Evolutionary conservation across 2,113 vertebrate genomes (phyloP), one percentile per base, ranked within the genome.

Genomic region (Diphyllodes magnificus): DNA sequence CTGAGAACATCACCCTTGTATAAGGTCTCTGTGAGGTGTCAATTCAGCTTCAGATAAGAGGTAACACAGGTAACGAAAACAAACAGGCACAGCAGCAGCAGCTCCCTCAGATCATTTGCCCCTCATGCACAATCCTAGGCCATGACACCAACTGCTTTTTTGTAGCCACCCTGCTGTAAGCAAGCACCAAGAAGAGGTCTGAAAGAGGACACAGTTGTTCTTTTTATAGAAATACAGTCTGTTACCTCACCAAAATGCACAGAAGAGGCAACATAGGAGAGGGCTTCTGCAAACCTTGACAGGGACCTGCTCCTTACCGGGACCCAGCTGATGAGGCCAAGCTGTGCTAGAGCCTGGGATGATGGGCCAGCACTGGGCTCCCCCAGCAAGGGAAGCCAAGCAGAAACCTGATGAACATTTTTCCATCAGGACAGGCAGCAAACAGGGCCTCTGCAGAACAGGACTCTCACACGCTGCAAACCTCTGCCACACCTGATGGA

Each of bases 121-220:
- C 31, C 44, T 3, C 10, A 16, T 0, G 21, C 28, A 49, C n/a
- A 8, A 7, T 2, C 54, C 63, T 6, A 33, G 4, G 0, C 2
- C 1, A 22, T 0, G 1, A 49, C 40, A 68, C 11, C 23, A 63
- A 89, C 37, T 4, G 49, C 77, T 44, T 40, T 42, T 42, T 60
- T 56, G 70, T 9, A 84, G 50, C 60, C 27, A 65, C 11, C 2
- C 4, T 1, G 49, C 2, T 72, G 70, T 23, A 82, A 82, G 44
- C 28, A 66, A 56, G 37, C 37, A 72, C 12, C 28, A n/a, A 50
- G 73, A 56, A 31, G 10, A 51, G 11, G 16, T 57, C 15, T 89
- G 37, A 35, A 85, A 68, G 50, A 51, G 19, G 24, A 86, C 39
- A 45, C 0, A 20, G 24, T 7, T 24, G 42, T n/a, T 57, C 28